Conservation (phyloP, 2,113 vertebrate genomes). For the Rattus norvegicus region DNA sequence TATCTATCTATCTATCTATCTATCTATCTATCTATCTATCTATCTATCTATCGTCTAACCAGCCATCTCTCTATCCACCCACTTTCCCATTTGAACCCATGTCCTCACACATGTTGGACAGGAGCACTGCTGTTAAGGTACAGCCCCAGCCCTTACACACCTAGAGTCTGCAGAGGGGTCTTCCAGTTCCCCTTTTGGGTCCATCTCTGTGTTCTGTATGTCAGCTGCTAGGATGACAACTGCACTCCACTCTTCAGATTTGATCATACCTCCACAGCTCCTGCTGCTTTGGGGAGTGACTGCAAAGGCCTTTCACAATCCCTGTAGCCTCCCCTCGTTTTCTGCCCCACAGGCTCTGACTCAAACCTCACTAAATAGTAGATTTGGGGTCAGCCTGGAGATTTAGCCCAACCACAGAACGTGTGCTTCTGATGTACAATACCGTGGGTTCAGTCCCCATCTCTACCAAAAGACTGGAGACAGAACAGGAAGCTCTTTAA, state of each 20-base stretch:
- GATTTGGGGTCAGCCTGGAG: neutral
- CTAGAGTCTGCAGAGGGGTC: neutral
- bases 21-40: neutral
- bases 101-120: neutral
- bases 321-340: neutral
- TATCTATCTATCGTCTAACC: neutral
- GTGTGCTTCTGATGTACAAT: neutral
- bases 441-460: neutral
- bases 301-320: constrained; percentile 4
- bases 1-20: neutral
- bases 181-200: neutral
- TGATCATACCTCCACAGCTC: neutral
- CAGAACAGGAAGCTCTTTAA: neutral
- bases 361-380: neutral
- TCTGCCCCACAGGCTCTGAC: neutral
- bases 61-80: neutral
- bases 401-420: neutral
- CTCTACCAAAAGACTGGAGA: neutral
- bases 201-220: neutral
- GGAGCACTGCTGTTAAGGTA: neutral
- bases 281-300: neutral
- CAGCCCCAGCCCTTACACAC: neutral
- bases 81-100: neutral
- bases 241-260: neutral
- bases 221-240: neutral